Evolutionary conservation across 2,888 invertebrate species (phyloP), one percentile per base, ranked within the genome.

Genomic region (Kuschelorhynchus macadamiae): DNA sequence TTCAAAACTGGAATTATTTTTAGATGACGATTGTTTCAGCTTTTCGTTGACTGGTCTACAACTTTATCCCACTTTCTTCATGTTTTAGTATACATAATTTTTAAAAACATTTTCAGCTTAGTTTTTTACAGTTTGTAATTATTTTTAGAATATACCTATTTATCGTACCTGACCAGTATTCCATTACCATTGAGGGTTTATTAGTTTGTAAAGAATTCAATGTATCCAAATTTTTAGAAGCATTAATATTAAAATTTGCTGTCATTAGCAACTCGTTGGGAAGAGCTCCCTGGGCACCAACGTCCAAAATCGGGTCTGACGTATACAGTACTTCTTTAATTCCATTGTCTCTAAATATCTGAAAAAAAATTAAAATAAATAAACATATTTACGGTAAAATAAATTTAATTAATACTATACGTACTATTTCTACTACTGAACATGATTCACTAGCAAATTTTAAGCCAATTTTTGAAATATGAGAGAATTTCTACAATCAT

Each of bases 181-280:
- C 89, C 83, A 86, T 87, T 0, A 85, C 85, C 86, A 88, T 86
- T 1, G 84, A 70, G 0, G 89, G 88, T 72, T 84, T 85, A 63
- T 85, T 80, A 0, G 85, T 84, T 74, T 87, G 87, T n/a, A 85
- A 74, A 25, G 78, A 71, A 49, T 82, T 78, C 33, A 88, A 78
- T 2, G 77, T 75, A 20, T 82, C 77, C 52, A 88, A 80, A 39
- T 71, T 71, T 11, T 14, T 41, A 18, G 80, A 78, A 0, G 85
- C 83, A 25, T 74, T 44, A 11, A 73, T 75, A 70, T 86, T 83
- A 77, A 87, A 87, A 77, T 88, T 88, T 32, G 85, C 86, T 0
- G 87, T 87, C 72, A 84, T 82, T 12, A 87, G 78, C 12, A 76
- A 32, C 16, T 70, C 62, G 21, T 65, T 70, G 8, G 73, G 72